These are phyloP conservation scores for Himalopsyche tibetana DNA, from an alignment of 2,888 invertebrate species.

Conservation along the genomic window DNA sequence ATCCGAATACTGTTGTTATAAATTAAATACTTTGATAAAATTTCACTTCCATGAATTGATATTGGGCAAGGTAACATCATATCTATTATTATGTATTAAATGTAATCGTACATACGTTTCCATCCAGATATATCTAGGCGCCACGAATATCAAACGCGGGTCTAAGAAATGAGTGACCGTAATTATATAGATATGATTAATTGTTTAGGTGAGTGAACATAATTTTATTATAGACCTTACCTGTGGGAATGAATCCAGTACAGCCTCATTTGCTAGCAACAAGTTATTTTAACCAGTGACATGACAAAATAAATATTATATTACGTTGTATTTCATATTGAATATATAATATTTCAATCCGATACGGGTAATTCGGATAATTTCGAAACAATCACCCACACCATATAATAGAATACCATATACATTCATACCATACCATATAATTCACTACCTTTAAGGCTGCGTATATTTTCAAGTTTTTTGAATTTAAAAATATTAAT, in stretches of 20 bases:
- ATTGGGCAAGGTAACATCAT: too few relatives aligned
- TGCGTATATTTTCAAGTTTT: too few relatives aligned
- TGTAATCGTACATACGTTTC: neutral
- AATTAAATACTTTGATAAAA: too few relatives aligned
- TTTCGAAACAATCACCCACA: too few relatives aligned
- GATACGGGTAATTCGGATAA: too few relatives aligned
- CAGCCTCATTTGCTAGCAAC: neutral
- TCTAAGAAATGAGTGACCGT: neutral
- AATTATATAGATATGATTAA: neutral
- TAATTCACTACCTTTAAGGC: too few relatives aligned
- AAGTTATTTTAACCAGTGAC: neutral
- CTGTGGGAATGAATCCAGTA: neutral
- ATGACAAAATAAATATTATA: neutral
- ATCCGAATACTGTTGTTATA: too few relatives aligned
- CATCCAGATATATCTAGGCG: neutral
- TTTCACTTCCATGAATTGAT: too few relatives aligned
- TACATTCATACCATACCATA: too few relatives aligned
- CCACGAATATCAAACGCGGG: neutral
- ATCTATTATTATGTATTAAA: neutral
- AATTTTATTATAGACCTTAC: neutral
- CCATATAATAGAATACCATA: too few relatives aligned
- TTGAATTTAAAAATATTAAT: too few relatives aligned
- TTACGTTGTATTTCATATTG: neutral
- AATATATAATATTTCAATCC: too few relatives aligned
- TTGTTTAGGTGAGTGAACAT: neutral